Conservation (phyloP, 2,113 vertebrate genomes). For the Athene noctua region DNA sequence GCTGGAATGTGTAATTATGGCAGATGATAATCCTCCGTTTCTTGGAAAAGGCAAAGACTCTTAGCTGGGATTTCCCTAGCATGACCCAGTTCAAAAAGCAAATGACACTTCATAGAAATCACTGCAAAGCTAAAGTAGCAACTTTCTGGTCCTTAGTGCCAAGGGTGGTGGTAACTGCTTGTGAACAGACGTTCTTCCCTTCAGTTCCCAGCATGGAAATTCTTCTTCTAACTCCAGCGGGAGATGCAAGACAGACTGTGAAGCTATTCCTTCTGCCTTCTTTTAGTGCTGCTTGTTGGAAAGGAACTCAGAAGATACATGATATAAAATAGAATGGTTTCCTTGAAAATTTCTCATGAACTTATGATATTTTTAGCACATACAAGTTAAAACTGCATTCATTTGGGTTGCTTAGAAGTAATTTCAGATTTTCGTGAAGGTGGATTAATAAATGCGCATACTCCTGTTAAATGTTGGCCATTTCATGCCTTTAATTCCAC, state of each 20-base stretch:
- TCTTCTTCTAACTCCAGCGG: not conserved
- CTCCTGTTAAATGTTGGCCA: not conserved
- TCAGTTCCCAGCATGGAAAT: not conserved
- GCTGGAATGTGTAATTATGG: not conserved
- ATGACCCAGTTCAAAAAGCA: not conserved
- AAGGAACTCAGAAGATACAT: not conserved
- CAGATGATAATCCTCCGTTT: not conserved
- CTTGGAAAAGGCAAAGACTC: constrained; percentile 2
- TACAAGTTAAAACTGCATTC: not conserved
- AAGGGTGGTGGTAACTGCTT: not conserved
- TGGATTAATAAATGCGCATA: not conserved
- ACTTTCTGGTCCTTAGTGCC: not conserved
- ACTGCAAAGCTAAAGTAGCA: not conserved
- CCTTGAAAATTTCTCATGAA: not conserved
- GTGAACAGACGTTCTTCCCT: not conserved
- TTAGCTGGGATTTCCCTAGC: not conserved
- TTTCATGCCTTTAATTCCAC: not conserved
- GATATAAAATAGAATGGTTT: not conserved
- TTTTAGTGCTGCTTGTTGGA: not conserved
- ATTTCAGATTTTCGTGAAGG: not conserved
- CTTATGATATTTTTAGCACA: not conserved
- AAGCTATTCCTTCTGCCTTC: not conserved
- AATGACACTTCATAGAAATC: not conserved
- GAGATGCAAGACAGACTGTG: not conserved
- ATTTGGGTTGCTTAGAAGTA: not conserved